phyloP scores from a whole-genome alignment of 2,888 invertebrate genomes.

The Mimachlamys varia region DNA sequence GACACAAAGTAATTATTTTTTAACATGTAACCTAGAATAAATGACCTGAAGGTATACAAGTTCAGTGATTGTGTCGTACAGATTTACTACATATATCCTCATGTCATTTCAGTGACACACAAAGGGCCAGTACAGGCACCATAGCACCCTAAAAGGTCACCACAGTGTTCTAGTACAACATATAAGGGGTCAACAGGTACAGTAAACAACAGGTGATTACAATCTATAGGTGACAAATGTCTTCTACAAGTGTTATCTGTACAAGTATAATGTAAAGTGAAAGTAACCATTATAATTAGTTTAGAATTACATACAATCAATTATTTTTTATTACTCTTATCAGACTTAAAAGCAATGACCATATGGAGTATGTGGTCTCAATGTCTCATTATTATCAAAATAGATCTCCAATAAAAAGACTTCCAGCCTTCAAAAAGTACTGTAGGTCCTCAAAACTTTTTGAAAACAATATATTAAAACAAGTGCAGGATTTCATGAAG shows the following conservation, averaged over 20 bases:
- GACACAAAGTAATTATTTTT: constrained; percentile 26
- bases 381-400: no score
- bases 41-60: constrained; percentile 6
- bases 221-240: neutral
- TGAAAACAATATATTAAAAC: no score
- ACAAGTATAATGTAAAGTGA: neutral
- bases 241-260: neutral
- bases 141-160: neutral
- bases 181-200: neutral
- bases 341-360: no score
- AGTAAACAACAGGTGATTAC: constrained; percentile 27
- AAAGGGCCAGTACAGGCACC: neutral
- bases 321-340: no score
- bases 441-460: no score
- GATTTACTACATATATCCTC: constrained; percentile 29
- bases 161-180: neutral
- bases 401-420: no score
- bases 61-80: neutral
- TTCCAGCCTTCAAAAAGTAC: no score
- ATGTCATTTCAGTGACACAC: constrained; percentile 14
- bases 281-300: neutral
- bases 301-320: neutral
- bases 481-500: no score
- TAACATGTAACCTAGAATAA: neutral
- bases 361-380: no score